Evolutionary conservation across 2,113 vertebrate genomes (phyloP).

Genomic region (Condylura cristata): DNA sequence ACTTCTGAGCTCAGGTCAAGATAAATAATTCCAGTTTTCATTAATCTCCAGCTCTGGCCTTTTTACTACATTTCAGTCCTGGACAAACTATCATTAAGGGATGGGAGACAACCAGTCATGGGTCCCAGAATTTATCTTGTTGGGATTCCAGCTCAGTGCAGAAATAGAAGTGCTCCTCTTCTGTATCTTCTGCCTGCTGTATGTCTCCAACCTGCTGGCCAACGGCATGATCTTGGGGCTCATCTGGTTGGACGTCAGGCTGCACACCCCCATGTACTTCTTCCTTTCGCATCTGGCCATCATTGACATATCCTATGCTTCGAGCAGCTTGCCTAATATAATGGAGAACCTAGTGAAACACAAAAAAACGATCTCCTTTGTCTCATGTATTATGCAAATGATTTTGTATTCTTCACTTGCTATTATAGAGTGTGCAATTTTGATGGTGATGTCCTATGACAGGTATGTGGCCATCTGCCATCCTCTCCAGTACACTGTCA

Average conservation of each 20-base stretch:
- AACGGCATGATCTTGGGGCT: constrained; percentile 30
- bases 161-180: background rate
- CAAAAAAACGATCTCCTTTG: background rate
- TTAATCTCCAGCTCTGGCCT: background rate
- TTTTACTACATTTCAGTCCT: background rate
- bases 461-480: constrained; percentile 55
- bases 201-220: background rate
- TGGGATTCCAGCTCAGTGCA: constrained; percentile 12
- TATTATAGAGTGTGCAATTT: background rate
- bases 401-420: background rate
- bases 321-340: background rate
- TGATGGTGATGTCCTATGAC: constrained; percentile 41
- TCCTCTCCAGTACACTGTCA: background rate
- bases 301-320: background rate
- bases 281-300: background rate
- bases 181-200: background rate
- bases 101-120: background rate
- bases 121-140: constrained; percentile 16
- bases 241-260: background rate
- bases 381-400: background rate
- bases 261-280: constrained; percentile 20
- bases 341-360: background rate
- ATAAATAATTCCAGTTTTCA: background rate
- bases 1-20: background rate
- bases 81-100: background rate